These are phyloP conservation scores for Mesopsocus fuscifrons DNA, from an alignment of 2,888 invertebrate genomes.

Conservation along the genomic window DNA sequence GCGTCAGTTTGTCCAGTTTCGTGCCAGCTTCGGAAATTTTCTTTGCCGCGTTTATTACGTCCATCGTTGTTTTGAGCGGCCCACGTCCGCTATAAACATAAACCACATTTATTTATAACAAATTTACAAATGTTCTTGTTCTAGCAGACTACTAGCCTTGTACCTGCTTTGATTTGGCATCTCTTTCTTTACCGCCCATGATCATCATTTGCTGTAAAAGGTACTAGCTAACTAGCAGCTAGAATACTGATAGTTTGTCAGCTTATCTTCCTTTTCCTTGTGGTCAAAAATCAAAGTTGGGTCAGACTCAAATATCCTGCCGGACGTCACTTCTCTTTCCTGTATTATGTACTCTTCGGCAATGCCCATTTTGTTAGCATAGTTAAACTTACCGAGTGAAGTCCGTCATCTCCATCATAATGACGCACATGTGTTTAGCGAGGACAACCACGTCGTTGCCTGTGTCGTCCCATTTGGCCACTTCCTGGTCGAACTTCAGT, in stretches of 20 bases:
- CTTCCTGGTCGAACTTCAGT: constrained; percentile 92
- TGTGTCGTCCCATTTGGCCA: constrained; percentile 98
- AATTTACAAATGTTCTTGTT: too few species aligned
- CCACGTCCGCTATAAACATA: constrained; percentile 86
- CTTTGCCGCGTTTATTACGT: constrained; percentile 97
- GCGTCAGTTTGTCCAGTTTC: constrained; percentile 83
- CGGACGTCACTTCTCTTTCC: too few species aligned
- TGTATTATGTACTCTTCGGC: too few species aligned
- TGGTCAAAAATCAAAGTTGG: too few species aligned
- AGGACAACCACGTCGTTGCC: constrained; percentile 96
- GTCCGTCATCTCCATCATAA: constrained; percentile 99
- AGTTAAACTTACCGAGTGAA: constrained; percentile 60
- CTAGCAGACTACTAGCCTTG: too few species aligned
- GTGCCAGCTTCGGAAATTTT: constrained; percentile 98
- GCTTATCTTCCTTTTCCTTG: too few species aligned
- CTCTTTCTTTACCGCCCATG: too few species aligned
- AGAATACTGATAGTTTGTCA: too few species aligned
- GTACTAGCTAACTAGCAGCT: not conserved
- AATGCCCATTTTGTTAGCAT: too few species aligned
- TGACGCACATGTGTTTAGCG: constrained; percentile 99
- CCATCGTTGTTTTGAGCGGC: constrained; percentile 96
- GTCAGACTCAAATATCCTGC: too few species aligned
- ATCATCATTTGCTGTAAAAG: not conserved
- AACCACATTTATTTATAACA: too few species aligned
- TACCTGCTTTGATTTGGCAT: too few species aligned